These are phyloP conservation scores for Neopelma chrysocephalum DNA, from an alignment of 2,797 vertebrate genomes.

Conservation along the genomic window DNA sequence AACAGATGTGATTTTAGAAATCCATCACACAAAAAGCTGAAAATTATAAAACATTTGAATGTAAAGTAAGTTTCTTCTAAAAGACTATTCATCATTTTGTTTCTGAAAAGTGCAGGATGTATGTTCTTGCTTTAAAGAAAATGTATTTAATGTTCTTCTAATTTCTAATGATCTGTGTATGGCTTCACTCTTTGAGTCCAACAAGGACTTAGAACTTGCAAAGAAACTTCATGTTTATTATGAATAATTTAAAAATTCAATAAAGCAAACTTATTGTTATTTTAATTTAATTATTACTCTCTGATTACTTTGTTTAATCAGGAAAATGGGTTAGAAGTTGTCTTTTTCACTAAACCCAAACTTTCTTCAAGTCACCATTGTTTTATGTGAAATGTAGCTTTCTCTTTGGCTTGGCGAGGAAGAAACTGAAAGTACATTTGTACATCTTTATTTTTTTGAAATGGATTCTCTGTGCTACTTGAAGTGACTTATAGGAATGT, in stretches of 20 bases:
- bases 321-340: neutral
- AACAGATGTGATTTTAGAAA: neutral
- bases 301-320: neutral
- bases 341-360: neutral
- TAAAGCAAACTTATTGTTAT: neutral
- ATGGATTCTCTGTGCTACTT: neutral
- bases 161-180: neutral
- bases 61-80: neutral
- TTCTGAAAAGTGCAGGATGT: neutral
- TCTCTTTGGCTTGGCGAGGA: neutral
- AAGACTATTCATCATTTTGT: neutral
- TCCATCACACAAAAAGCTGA: accelerated
- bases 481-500: neutral
- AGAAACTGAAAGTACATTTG: neutral
- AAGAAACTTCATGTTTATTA: neutral
- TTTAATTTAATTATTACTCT: neutral
- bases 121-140: neutral
- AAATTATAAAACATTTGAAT: neutral
- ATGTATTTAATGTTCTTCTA: neutral
- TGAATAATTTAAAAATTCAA: neutral
- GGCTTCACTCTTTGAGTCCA: neutral
- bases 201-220: neutral
- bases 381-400: neutral
- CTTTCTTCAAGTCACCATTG: neutral
- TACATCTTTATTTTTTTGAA: constrained; percentile 29